Percentiles rank a stretch among this genome's conserved stretches.
These are phyloP conservation scores for Myiagra hebetior DNA, from an alignment of 2,113 vertebrate species.

Conservation along the genomic window DNA sequence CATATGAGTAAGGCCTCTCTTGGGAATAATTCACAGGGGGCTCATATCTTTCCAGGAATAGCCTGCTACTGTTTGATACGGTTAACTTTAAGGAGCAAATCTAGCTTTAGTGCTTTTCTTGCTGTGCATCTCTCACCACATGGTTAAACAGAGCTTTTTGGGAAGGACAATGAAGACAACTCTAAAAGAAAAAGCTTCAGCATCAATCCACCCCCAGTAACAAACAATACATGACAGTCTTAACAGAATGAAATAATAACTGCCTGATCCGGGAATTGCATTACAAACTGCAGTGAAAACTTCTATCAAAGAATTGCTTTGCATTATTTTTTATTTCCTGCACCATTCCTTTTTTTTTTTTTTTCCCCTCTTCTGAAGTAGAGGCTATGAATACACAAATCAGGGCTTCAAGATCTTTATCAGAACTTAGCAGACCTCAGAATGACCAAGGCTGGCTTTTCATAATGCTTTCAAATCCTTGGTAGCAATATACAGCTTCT, in stretches of 20 bases:
- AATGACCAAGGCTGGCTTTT: not conserved
- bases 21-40: not conserved
- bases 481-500: not conserved
- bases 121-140: not conserved
- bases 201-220: fast-evolving
- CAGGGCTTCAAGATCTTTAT: not conserved
- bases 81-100: not conserved
- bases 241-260: not conserved
- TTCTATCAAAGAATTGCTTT: not conserved
- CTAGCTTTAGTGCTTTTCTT: not conserved
- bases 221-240: not conserved
- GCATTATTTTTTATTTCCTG: not conserved
- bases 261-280: not conserved
- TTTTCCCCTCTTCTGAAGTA: not conserved
- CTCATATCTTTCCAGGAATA: not conserved
- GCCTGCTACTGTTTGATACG: not conserved
- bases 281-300: not conserved
- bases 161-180: not conserved
- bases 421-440: not conserved
- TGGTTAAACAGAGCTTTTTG: not conserved
- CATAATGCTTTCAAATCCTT: not conserved
- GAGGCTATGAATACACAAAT: not conserved
- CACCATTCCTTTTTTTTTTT: not conserved
- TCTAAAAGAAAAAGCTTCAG: not conserved
- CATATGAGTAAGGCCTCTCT: not conserved